A percentile compares a stretch with the other conserved stretches of the same genome.
Conservation (phyloP, 1,140 invertebrate genomes). For the Goniozus legneri region DNA sequence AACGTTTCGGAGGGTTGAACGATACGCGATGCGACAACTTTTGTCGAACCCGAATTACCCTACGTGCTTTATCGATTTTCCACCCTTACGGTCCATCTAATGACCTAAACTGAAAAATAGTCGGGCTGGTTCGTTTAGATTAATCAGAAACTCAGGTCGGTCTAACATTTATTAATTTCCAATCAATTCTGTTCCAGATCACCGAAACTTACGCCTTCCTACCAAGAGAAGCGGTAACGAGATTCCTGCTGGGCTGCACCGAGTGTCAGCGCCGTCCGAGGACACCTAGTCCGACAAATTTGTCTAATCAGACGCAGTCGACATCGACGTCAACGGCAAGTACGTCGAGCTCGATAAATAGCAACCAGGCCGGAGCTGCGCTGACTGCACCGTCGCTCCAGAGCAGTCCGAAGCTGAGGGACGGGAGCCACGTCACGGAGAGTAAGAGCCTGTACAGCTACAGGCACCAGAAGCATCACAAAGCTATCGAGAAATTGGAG, state of each 20-base stretch:
- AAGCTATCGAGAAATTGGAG: conserved; percentile 36
- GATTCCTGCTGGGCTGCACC: conserved; percentile 89
- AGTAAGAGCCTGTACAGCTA: conserved; percentile 43
- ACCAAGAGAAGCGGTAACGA: conserved; percentile 90
- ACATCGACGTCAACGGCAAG: conserved; percentile 17
- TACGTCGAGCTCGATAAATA: conserved; percentile 16
- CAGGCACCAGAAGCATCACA: conserved; percentile 36
- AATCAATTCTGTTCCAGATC: conserved; percentile 66
- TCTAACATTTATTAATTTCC: neutral
- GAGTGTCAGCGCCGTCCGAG: conserved; percentile 87
- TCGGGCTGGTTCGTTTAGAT: neutral
- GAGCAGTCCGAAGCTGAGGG: conserved; percentile 35
- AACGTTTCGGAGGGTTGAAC: too few species aligned
- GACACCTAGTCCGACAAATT: conserved; percentile 60
- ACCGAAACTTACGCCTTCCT: conserved; percentile 94
- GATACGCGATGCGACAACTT: conserved; percentile 22
- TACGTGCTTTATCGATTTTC: too few species aligned
- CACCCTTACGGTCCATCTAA: neutral
- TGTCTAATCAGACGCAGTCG: conserved; percentile 30
- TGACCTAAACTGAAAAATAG: neutral
- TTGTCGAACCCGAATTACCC: too few species aligned
- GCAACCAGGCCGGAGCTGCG: neutral
- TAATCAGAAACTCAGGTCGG: too few species aligned
- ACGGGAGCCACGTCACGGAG: conserved; percentile 36
- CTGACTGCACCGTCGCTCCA: conserved; percentile 33